Percentiles rank a stretch among this genome's conserved stretches.
Evolutionary conservation across 2,113 vertebrate genomes (phyloP).

Genomic region (Balaeniceps rex): DNA sequence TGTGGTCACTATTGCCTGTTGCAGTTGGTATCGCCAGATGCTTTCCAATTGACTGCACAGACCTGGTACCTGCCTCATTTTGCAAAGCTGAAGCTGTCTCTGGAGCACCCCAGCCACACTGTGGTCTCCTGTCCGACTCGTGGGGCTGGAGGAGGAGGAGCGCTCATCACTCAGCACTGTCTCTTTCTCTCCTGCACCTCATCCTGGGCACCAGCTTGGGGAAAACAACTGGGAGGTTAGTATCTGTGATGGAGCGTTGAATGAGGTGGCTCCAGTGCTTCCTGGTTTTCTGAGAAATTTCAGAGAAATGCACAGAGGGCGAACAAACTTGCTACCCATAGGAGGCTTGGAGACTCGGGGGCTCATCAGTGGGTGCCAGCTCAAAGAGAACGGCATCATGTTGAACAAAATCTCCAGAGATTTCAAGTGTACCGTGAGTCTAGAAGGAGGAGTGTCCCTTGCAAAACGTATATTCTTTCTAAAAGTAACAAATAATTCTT

Average conservation of each 20-base stretch:
- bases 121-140: neutral
- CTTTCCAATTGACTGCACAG: neutral
- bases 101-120: neutral
- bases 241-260: neutral
- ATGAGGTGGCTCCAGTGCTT: neutral
- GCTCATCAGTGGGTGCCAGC: neutral
- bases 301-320: neutral
- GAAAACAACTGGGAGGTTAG: neutral
- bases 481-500: neutral
- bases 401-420: neutral
- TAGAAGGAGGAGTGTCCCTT: neutral
- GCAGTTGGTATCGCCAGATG: neutral
- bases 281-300: neutral
- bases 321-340: fast-evolving
- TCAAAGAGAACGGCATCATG: fast-evolving
- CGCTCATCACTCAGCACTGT: neutral
- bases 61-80: neutral
- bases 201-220: neutral
- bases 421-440: neutral
- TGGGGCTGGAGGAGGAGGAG: neutral
- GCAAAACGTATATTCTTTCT: neutral
- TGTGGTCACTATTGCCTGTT: fast-evolving
- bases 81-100: neutral
- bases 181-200: neutral
- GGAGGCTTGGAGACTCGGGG: neutral